Evolutionary conservation across 2,113 vertebrate genomes (phyloP).

Genomic region (Cheilinus undulatus): DNA sequence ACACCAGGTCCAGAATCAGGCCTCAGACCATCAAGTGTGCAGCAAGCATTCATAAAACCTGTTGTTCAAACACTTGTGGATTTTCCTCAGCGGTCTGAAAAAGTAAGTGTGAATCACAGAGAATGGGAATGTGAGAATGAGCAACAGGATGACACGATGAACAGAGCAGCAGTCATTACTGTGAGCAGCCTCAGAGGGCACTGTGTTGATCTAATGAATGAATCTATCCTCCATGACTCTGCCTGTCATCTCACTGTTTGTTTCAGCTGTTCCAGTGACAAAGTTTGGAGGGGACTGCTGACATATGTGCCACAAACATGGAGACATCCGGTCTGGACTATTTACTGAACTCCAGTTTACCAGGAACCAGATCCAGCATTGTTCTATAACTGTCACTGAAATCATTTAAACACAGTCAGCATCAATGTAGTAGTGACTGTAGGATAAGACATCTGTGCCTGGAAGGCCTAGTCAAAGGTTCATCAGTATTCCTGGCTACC

Average conservation of each 20-base stretch:
- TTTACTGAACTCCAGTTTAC: no score
- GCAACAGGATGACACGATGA: neutral
- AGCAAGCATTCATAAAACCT: no score
- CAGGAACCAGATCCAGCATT: no score
- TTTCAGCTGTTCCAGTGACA: neutral
- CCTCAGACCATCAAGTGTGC: no score
- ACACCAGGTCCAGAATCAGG: no score
- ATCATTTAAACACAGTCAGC: no score
- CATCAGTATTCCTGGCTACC: no score
- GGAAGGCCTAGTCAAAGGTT: no score
- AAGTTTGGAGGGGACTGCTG: neutral
- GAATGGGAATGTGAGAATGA: neutral
- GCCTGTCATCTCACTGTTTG: neutral
- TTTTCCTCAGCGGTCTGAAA: neutral
- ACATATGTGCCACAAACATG: neutral
- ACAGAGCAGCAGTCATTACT: neutral
- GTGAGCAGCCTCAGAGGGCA: neutral
- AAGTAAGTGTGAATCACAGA: neutral
- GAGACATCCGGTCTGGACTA: no score
- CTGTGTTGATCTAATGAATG: neutral
- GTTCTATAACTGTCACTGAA: no score
- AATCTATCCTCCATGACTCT: neutral
- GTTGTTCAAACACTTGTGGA: neutral
- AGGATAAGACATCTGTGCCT: no score
- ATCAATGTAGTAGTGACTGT: no score